phyloP scores from a whole-genome alignment of 2,888 invertebrate genomes.

The Hedychridium roseum region DNA sequence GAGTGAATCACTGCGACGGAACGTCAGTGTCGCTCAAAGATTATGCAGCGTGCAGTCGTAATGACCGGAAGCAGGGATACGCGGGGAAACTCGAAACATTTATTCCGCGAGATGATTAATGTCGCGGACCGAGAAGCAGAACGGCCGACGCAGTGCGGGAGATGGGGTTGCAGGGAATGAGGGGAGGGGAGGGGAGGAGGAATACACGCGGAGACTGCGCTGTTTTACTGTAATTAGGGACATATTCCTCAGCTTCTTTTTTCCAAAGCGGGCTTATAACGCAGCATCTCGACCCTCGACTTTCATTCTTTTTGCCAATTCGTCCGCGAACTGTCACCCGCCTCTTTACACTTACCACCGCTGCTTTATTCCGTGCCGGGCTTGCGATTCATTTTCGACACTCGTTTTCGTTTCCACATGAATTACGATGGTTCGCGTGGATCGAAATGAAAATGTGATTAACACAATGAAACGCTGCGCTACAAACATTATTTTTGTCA shows the following conservation, averaged over 20 bases:
- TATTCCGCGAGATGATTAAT: slow-evolving; percentile 51
- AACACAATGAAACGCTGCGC: no score
- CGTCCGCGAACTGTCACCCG: slow-evolving; percentile 10
- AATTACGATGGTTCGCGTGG: no score
- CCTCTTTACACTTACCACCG: not conserved
- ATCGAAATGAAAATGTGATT: no score
- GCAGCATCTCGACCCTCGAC: slow-evolving; percentile 24
- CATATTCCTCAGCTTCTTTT: slow-evolving; percentile 55
- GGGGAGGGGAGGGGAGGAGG: no score
- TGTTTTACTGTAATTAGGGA: slow-evolving; percentile 59
- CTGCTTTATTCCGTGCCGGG: no score
- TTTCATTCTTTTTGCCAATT: slow-evolving; percentile 15
- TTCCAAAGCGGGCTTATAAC: slow-evolving; percentile 41
- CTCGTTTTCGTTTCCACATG: no score
- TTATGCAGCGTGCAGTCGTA: slow-evolving; percentile 16
- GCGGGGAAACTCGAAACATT: slow-evolving; percentile 38
- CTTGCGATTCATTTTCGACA: not conserved
- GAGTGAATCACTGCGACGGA: slow-evolving; percentile 30
- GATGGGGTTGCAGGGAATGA: no score
- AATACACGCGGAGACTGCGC: slow-evolving; percentile 46
- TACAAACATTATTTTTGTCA: no score
- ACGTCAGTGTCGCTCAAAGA: slow-evolving; percentile 24
- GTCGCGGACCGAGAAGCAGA: slow-evolving; percentile 36
- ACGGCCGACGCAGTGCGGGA: slow-evolving; percentile 52
- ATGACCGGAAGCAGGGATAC: slow-evolving; percentile 1